Evolutionary conservation across 37 sponge, comb jelly and placozoan genomes (phyloP).

Genomic region (Geodia barretti): DNA sequence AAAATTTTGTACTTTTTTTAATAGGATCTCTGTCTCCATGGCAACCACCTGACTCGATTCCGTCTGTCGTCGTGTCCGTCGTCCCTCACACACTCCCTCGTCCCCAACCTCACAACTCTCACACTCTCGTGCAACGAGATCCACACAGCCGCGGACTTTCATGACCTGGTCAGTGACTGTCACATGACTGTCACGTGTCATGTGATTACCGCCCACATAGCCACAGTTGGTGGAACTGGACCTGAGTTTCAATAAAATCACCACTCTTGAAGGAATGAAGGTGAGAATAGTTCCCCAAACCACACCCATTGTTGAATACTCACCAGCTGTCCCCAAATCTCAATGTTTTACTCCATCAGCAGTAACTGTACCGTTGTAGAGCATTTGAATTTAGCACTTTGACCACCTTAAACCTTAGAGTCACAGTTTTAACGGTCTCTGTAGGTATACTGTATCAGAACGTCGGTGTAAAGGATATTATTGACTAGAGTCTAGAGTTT

Average conservation of each 20-base stretch:
- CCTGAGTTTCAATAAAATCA: slow-evolving; percentile 76
- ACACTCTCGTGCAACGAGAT: slow-evolving; percentile 72
- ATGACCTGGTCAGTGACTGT: slow-evolving; percentile 45
- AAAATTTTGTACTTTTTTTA: neutral
- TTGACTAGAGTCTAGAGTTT: too few relatives aligned
- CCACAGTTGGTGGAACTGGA: slow-evolving; percentile 66
- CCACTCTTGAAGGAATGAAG: slow-evolving; percentile 80
- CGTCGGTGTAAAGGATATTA: too few relatives aligned
- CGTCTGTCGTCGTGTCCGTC: slow-evolving; percentile 42
- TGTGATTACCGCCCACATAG: too few relatives aligned
- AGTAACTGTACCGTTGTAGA: too few relatives aligned
- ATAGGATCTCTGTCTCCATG: slow-evolving; percentile 53
- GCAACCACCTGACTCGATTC: slow-evolving; percentile 69
- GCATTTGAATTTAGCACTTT: too few relatives aligned
- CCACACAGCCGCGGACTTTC: slow-evolving; percentile 50
- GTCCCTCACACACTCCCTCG: slow-evolving; percentile 23
- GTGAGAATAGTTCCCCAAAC: too few relatives aligned
- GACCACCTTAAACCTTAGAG: too few relatives aligned
- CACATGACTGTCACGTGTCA: neutral
- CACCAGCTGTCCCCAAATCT: too few relatives aligned
- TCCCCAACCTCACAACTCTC: slow-evolving; percentile 52
- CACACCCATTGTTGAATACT: too few relatives aligned
- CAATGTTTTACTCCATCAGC: too few relatives aligned
- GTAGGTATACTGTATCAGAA: too few relatives aligned
- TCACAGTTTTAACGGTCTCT: too few relatives aligned